These are phyloP conservation scores for Pogona vitticeps DNA, from an alignment of 2,113 vertebrate species.

Conservation along the genomic window DNA sequence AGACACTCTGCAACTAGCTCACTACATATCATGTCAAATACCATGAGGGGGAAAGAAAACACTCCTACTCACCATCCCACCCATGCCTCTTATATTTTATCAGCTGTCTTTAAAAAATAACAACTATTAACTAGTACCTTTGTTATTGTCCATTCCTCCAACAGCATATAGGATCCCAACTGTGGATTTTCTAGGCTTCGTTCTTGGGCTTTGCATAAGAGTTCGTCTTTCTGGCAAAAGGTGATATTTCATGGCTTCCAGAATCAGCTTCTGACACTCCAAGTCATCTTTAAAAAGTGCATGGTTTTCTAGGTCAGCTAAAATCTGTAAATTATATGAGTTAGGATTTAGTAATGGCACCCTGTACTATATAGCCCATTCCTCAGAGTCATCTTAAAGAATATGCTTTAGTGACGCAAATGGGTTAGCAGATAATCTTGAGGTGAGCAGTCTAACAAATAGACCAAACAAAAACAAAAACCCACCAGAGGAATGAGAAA, in stretches of 20 bases:
- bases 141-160: constrained; percentile 85
- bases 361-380: not conserved
- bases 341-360: constrained; percentile 35
- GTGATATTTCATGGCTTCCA: constrained; percentile 87
- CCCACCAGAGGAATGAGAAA: not conserved
- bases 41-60: not conserved
- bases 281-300: constrained; percentile 83
- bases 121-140: constrained; percentile 72
- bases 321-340: constrained; percentile 74
- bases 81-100: not conserved
- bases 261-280: constrained; percentile 84
- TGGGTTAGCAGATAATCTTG: not conserved
- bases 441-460: not conserved
- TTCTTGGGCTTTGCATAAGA: constrained; percentile 84
- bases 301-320: constrained; percentile 85
- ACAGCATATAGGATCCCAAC: constrained; percentile 83
- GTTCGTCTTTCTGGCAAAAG: constrained; percentile 84
- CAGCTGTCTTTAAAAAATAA: not conserved
- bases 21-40: too few species aligned
- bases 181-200: constrained; percentile 84
- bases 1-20: too few species aligned
- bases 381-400: not conserved
- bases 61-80: too few species aligned
- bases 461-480: not conserved
- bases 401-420: not conserved